Base-by-base conservation (phyloP, 2,888 invertebrate species). In the Nezara viridula region DNA sequence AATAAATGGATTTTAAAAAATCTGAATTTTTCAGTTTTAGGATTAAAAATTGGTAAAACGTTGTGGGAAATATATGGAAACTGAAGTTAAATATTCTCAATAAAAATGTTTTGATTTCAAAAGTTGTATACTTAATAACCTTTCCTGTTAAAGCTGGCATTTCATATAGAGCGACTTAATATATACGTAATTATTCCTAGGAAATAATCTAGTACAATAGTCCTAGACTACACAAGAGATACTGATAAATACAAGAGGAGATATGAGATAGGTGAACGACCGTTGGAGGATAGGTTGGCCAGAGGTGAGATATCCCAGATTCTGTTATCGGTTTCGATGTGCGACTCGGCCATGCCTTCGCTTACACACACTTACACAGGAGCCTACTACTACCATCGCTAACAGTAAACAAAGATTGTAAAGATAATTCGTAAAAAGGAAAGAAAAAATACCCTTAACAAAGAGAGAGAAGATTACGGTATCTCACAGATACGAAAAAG, bases 361-460 rank as follows among this genome's bases (percentile, higher is more conserved):
- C n/a, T n/a, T n/a, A n/a, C n/a, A n/a, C n/a, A 40, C 40, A 14
- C 60, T 60, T 60, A 32, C 37, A 32, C 32, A 32, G 32, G 2
- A 66, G 16, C 4, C 19, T 21, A 5, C 3, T 0, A 19, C 32
- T n/a, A 6, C 27, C 16, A 27, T 32, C 6, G 14, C 32, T 44
- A 44, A 77, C 44, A 81, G 81, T 44, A 81, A 81, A 81, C 81
- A 81, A 40, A 24, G 77, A 73, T 73, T 73, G 66, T 73, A 37
- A 14, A 73, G 66, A 73, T 73, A 37, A 21, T 73, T 73, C 21
- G 19, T 37, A 19, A 73, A 37, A 21, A 37, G 37, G 5, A 73
- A 73, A 32, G 12, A 66, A 73, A 37, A 66, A 73, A 60, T 27
- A 73, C 7, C 21, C 66, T 73, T 73, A 73, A 73, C 66, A 73